These are phyloP conservation scores for Odontocolon sp. DNA, from an alignment of 2,888 invertebrate species.

Conservation along the genomic window DNA sequence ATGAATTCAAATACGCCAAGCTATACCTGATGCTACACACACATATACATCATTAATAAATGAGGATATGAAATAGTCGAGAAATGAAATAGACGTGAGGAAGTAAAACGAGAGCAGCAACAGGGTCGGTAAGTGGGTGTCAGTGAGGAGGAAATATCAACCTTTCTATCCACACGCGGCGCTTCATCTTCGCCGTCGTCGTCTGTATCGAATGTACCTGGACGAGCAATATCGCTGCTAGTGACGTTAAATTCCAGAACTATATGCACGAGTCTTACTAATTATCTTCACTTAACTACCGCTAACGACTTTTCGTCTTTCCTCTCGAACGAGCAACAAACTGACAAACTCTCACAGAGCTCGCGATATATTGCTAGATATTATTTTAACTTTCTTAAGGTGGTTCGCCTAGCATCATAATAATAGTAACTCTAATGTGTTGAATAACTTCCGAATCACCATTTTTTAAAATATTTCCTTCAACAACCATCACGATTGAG, in stretches of 20 bases:
- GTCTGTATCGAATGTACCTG: background rate
- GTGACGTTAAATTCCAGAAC: conserved; percentile 29
- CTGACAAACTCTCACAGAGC: background rate
- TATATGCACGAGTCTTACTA: conserved; percentile 8
- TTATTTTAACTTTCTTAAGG: background rate
- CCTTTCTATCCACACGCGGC: background rate
- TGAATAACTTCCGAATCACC: too few species aligned
- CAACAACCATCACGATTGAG: too few species aligned
- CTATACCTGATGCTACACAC: too few species aligned
- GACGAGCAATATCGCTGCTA: conserved; percentile 25
- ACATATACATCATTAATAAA: too few species aligned
- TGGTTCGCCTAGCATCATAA: too few species aligned
- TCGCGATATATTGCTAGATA: background rate
- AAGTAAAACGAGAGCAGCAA: too few species aligned
- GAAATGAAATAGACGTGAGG: too few species aligned
- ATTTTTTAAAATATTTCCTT: too few species aligned
- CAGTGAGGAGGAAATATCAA: conserved; percentile 12
- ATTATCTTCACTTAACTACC: conserved; percentile 31
- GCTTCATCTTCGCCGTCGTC: background rate
- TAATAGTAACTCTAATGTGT: too few species aligned
- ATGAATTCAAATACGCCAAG: too few species aligned
- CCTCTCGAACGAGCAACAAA: background rate
- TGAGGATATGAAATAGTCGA: too few species aligned
- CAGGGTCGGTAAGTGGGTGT: too few species aligned
- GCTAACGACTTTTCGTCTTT: conserved; percentile 38